These are phyloP conservation scores for Vireo griseus DNA, from an alignment of 2,797 vertebrate species.

Conservation along the genomic window DNA sequence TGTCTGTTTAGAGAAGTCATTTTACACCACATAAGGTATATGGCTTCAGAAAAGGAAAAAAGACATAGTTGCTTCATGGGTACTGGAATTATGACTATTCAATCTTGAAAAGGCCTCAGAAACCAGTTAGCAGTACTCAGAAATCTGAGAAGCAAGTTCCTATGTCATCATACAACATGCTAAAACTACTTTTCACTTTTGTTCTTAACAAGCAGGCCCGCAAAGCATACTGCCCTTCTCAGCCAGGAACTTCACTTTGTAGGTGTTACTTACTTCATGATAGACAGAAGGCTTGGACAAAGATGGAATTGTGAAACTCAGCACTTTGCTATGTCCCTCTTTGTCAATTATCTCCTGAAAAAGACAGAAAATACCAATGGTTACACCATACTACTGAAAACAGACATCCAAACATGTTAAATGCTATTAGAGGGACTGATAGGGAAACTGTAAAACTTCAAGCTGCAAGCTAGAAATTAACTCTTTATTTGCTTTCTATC, in stretches of 20 bases:
- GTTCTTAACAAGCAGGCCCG: neutral
- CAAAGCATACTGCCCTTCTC: neutral
- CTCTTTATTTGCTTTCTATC: neutral
- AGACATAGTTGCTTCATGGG: neutral
- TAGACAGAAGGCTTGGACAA: slow-evolving; percentile 96
- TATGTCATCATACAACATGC: neutral
- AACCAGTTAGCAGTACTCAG: neutral
- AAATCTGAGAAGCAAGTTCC: neutral
- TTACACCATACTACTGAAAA: neutral
- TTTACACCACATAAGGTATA: neutral
- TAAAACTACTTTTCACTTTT: neutral
- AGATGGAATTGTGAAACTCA: slow-evolving; percentile 95
- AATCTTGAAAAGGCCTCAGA: neutral
- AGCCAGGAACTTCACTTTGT: neutral
- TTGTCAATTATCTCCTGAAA: slow-evolving; percentile 96
- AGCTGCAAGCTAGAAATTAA: neutral
- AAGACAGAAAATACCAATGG: neutral
- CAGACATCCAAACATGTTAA: neutral
- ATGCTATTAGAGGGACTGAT: neutral
- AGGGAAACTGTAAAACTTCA: neutral
- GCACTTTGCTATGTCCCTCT: slow-evolving; percentile 91
- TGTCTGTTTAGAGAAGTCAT: neutral
- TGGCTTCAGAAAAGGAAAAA: neutral
- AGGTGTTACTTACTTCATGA: slow-evolving; percentile 86
- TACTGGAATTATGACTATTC: neutral